Conservation (phyloP, 2,113 vertebrate species). For the Ploceus nigricollis region DNA sequence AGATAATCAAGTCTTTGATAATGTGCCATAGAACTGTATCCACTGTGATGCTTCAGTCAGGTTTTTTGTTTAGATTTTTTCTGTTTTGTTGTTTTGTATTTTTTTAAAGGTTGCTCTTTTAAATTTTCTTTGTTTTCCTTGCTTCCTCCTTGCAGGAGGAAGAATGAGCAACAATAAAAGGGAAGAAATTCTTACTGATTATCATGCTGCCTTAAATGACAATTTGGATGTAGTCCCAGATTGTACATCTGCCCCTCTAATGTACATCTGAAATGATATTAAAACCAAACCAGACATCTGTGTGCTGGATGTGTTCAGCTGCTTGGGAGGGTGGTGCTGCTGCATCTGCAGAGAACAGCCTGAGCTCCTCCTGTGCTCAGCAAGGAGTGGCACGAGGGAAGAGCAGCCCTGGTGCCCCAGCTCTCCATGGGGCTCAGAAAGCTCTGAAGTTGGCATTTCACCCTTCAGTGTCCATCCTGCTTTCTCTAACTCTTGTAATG, state of each 20-base stretch:
- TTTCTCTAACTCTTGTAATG: neutral
- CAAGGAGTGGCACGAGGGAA: neutral
- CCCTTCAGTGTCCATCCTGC: neutral
- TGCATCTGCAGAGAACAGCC: neutral
- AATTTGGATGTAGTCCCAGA: constrained; percentile 44
- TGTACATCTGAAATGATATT: constrained; percentile 35
- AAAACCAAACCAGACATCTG: constrained; percentile 18
- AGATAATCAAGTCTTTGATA: neutral
- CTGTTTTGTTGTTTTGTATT: neutral
- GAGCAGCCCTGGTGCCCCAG: rapidly evolving
- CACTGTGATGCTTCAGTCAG: neutral
- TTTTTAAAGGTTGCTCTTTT: neutral
- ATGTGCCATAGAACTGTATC: neutral
- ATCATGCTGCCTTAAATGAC: neutral
- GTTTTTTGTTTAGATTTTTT: neutral
- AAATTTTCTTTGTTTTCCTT: neutral
- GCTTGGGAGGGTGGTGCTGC: neutral
- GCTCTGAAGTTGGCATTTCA: neutral
- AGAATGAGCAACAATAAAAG: neutral
- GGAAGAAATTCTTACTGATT: neutral
- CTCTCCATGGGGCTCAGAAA: neutral
- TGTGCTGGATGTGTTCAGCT: constrained; percentile 7
- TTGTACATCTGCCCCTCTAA: constrained; percentile 22
- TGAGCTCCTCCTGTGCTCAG: neutral
- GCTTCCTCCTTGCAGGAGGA: neutral